A percentile compares a stretch with the other conserved stretches of the same genome.
Evolutionary conservation across 2,113 vertebrate species (phyloP).

Genomic region (Leptobrachium ailaonicum): DNA sequence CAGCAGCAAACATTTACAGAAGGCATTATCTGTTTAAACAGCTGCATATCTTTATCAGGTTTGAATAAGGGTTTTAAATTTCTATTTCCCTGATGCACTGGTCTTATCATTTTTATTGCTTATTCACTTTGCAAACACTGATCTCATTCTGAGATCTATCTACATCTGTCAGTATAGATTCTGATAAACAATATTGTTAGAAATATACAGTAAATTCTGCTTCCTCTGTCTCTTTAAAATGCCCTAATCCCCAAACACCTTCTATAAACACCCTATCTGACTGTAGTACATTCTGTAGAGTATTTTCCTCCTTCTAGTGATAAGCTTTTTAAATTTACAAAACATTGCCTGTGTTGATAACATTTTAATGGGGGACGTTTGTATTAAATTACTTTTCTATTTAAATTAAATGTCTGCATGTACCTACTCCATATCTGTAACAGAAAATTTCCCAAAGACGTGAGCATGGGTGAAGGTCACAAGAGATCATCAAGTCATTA

Average conservation of each 20-base stretch:
- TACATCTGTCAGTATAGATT: conserved; percentile 28
- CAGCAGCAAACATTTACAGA: conserved; percentile 39
- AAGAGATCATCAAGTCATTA: neutral
- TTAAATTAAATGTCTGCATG: neutral
- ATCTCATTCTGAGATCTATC: conserved; percentile 41
- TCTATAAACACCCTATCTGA: conserved; percentile 14
- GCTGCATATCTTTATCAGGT: conserved; percentile 35
- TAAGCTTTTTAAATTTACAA: conserved; percentile 23
- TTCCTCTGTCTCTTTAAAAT: conserved; percentile 12
- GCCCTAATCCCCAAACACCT: conserved; percentile 25
- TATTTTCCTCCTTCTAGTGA: conserved; percentile 19
- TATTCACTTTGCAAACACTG: conserved; percentile 44
- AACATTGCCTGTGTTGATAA: neutral
- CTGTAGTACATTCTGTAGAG: conserved; percentile 6
- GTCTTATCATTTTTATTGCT: conserved; percentile 38
- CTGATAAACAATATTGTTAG: conserved; percentile 28
- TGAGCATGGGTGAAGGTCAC: neutral
- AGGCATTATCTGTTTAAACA: conserved; percentile 48
- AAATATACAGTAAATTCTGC: conserved; percentile 29
- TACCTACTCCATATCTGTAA: neutral
- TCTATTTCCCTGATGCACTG: conserved; percentile 37
- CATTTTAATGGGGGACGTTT: too few relatives aligned
- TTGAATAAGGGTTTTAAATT: conserved; percentile 40
- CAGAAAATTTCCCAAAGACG: neutral
- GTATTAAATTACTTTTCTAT: too few relatives aligned